phyloP scores from a whole-genome alignment of 2,797 vertebrate genomes.

The Rhinophrynus dorsalis region DNA sequence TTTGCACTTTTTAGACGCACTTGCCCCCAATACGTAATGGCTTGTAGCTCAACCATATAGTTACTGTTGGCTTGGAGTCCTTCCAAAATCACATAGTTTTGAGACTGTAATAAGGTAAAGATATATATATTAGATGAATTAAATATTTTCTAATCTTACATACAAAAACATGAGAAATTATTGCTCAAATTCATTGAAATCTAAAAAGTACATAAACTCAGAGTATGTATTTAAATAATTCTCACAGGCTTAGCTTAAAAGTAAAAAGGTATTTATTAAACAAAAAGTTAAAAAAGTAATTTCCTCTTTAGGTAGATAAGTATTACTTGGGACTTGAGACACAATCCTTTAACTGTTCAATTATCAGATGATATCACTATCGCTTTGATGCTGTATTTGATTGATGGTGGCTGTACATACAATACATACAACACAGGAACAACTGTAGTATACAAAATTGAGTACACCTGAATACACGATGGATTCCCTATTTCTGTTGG shows the following conservation, averaged over 20 bases:
- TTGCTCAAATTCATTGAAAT: neutral
- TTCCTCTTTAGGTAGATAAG: no score
- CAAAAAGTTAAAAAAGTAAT: no score
- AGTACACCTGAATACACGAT: no score
- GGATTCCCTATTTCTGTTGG: no score
- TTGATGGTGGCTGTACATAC: neutral
- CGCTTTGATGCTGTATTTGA: neutral
- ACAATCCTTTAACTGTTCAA: no score
- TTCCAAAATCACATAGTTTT: slow-evolving; percentile 81
- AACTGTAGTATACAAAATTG: no score
- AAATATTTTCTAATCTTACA: neutral
- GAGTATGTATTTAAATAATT: neutral
- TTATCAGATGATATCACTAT: neutral
- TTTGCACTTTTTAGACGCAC: slow-evolving; percentile 88
- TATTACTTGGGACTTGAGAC: no score
- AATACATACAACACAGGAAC: no score
- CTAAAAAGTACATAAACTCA: neutral
- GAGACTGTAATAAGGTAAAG: slow-evolving; percentile 65
- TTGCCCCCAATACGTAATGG: slow-evolving; percentile 89
- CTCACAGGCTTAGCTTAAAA: no score
- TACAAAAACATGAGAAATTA: no score
- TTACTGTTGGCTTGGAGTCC: slow-evolving; percentile 79
- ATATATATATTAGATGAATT: neutral
- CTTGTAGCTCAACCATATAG: slow-evolving; percentile 88
- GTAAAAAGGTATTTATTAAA: no score